Conservation (phyloP, 2,113 vertebrate species). For the Phocoena sinus region DNA sequence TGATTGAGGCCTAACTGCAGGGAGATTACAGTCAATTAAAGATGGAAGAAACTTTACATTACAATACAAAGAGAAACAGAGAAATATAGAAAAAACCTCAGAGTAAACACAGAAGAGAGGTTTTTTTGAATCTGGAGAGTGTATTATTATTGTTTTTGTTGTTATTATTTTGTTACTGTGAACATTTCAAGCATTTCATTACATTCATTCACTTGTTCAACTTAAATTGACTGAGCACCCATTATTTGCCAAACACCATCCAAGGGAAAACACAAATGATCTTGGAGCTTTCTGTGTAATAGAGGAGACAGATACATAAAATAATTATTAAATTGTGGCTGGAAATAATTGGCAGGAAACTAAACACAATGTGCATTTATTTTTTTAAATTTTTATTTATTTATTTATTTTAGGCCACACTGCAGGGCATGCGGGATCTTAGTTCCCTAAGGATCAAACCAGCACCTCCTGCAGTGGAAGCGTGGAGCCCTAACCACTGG, state of each 20-base stretch:
- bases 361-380: neutral
- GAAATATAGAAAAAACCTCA: neutral
- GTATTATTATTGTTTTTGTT: neutral
- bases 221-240: neutral
- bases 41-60: neutral
- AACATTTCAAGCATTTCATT: slow-evolving; percentile 1
- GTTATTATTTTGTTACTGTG: neutral
- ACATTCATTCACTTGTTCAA: neutral
- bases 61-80: neutral
- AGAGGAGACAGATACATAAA: neutral
- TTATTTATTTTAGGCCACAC: too few species aligned
- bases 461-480: too few species aligned
- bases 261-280: neutral
- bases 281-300: neutral
- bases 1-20: neutral
- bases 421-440: too few species aligned
- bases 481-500: too few species aligned
- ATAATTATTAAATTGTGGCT: neutral
- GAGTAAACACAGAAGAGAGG: neutral
- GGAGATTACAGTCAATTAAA: neutral
- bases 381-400: too few species aligned
- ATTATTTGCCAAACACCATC: neutral
- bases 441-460: too few species aligned
- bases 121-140: neutral
- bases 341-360: neutral